Conservation (phyloP, 1,140 invertebrate species). For the Drosophila pseudoananassae region DNA sequence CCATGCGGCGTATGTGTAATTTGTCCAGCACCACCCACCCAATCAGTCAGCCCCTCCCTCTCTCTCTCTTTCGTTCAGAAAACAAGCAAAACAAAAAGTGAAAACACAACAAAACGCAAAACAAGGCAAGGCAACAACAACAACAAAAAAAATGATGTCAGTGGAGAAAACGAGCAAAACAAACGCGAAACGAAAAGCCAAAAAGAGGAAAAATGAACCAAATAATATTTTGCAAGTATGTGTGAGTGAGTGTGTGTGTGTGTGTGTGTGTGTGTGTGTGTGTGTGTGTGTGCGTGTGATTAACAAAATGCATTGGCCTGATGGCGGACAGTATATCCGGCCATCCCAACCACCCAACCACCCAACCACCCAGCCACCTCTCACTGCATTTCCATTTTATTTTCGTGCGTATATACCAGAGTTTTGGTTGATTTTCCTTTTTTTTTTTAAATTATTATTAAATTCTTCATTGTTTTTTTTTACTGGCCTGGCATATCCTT, state of each 20-base stretch:
- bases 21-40: conserved; percentile 45
- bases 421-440: conserved; percentile 57
- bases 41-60: background rate
- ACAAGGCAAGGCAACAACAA: conserved; percentile 35
- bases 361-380: background rate
- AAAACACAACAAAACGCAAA: conserved; percentile 62
- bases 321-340: conserved; percentile 56
- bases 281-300: conserved; percentile 46
- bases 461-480: conserved; percentile 42
- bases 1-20: conserved; percentile 58
- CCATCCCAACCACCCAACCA: background rate
- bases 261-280: conserved; percentile 48
- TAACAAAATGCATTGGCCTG: conserved; percentile 75
- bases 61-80: conserved; percentile 21
- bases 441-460: conserved; percentile 38
- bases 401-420: conserved; percentile 62
- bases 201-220: conserved; percentile 74
- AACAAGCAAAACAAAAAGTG: conserved; percentile 78
- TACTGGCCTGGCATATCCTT: conserved; percentile 29
- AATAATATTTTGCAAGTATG: conserved; percentile 46
- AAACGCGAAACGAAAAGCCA: conserved; percentile 51
- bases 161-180: conserved; percentile 80
- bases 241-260: conserved; percentile 51
- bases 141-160: conserved; percentile 71
- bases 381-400: conserved; percentile 74